These are phyloP conservation scores for Cettia cetti DNA, from an alignment of 2,113 vertebrate species.

Conservation along the genomic window DNA sequence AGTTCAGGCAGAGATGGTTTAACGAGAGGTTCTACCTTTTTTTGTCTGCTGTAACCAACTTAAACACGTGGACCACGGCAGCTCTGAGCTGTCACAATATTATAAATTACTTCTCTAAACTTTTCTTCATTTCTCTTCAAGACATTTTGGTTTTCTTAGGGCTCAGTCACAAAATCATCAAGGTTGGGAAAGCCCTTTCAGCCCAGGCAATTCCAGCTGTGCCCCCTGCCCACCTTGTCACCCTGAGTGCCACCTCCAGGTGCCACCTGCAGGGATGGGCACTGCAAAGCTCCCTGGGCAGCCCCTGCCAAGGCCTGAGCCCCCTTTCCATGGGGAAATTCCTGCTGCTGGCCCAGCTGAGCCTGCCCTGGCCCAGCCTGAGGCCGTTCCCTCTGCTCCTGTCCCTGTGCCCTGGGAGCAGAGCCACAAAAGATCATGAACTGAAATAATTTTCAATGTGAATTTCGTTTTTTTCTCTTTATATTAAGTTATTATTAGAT, in stretches of 20 bases:
- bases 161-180: neutral
- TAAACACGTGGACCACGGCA: fast-evolving
- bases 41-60: neutral
- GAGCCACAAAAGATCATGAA: neutral
- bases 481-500: neutral
- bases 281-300: neutral
- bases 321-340: neutral
- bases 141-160: neutral
- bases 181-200: fast-evolving
- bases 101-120: neutral
- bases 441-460: neutral
- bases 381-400: neutral
- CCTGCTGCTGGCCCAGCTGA: fast-evolving
- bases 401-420: neutral
- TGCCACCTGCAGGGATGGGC: neutral
- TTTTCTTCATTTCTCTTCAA: neutral
- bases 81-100: neutral
- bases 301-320: neutral
- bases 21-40: neutral
- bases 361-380: neutral
- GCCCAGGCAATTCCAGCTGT: fast-evolving
- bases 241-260: neutral
- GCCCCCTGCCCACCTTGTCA: neutral
- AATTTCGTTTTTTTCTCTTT: neutral
- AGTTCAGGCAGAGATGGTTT: neutral